Conservation (phyloP, 1,140 invertebrate genomes). For the Glossosoma conforme region DNA sequence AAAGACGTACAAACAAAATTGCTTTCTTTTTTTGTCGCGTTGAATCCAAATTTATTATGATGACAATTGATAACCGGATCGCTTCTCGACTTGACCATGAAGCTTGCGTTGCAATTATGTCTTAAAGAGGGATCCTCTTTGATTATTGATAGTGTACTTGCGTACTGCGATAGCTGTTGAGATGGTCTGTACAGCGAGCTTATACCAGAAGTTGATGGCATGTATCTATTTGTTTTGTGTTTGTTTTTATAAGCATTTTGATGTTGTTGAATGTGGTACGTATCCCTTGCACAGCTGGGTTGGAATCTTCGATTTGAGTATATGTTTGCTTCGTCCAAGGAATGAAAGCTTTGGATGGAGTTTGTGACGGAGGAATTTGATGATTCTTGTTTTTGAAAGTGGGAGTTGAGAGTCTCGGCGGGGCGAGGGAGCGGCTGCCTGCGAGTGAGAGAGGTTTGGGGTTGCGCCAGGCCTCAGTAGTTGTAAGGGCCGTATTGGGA, state of each 20-base stretch:
- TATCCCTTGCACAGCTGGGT: too few species aligned
- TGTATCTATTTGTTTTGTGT: too few species aligned
- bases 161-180: slow-evolving; percentile 37
- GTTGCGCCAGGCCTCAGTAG: slow-evolving; percentile 56
- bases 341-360: slow-evolving; percentile 11
- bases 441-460: slow-evolving; percentile 38
- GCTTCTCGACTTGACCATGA: slow-evolving; percentile 23
- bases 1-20: slow-evolving; percentile 8
- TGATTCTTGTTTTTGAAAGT: slow-evolving; percentile 29
- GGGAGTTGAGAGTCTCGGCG: not conserved
- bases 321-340: not conserved
- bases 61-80: slow-evolving; percentile 20
- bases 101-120: slow-evolving; percentile 21
- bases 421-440: slow-evolving; percentile 5
- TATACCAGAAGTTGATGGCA: not conserved
- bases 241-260: too few species aligned
- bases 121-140: slow-evolving; percentile 39
- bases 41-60: not conserved
- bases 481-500: slow-evolving; percentile 91
- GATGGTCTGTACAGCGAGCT: slow-evolving; percentile 11
- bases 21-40: not conserved
- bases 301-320: slow-evolving; percentile 12
- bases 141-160: slow-evolving; percentile 43
- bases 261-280: too few species aligned
- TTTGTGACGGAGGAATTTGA: slow-evolving; percentile 31